These are phyloP conservation scores for Mechanitis messenoides DNA, from an alignment of 2,888 invertebrate genomes.

Conservation along the genomic window DNA sequence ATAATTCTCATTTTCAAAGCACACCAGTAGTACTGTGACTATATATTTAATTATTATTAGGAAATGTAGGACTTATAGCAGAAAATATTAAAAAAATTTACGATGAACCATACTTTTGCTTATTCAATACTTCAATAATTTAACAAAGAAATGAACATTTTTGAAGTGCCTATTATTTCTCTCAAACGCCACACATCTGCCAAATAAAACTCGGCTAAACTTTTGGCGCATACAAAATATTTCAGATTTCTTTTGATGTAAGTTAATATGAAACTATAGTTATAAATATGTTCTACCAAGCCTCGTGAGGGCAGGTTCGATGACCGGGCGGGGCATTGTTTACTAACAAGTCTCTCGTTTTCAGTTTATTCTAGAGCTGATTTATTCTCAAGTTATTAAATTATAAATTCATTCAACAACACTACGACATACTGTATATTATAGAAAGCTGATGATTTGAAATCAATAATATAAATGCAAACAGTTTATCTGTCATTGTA, in stretches of 20 bases:
- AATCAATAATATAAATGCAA: background rate
- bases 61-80: background rate
- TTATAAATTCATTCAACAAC: no score
- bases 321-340: constrained; percentile 24
- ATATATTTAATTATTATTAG: background rate
- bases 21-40: constrained; percentile 33
- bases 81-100: background rate
- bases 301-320: constrained; percentile 16
- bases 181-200: no score
- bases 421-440: no score
- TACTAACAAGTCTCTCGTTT: constrained; percentile 20
- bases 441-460: no score
- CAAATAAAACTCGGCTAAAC: no score
- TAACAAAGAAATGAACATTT: no score
- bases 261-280: background rate
- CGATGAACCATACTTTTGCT: no score
- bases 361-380: constrained; percentile 9
- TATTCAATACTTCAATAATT: no score
- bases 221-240: no score
- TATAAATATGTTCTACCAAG: background rate
- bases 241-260: background rate
- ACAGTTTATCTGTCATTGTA: no score
- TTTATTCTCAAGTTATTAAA: background rate
- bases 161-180: no score
- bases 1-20: constrained; percentile 49